Conservation (phyloP, 2,797 vertebrate genomes). For the Bothrops alternatus region DNA sequence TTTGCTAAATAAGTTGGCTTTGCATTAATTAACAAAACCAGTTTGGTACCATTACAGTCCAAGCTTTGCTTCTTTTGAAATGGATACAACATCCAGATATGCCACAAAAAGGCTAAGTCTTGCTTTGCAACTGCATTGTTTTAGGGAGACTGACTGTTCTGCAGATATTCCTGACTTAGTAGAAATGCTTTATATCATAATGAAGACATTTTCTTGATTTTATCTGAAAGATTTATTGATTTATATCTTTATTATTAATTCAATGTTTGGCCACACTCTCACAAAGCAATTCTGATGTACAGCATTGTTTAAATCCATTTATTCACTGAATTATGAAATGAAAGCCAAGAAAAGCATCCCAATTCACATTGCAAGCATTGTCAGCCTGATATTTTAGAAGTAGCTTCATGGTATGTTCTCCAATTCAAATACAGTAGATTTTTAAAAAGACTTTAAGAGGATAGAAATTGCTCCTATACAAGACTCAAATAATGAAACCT, state of each 20-base stretch:
- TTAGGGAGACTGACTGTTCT: not conserved
- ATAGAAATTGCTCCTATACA: not conserved
- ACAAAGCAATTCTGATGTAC: not conserved
- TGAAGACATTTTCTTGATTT: not conserved
- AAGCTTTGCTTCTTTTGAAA: not conserved
- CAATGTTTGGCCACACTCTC: not conserved
- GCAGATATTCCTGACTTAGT: not conserved
- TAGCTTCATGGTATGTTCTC: not conserved
- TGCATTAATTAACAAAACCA: not conserved
- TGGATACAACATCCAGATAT: not conserved
- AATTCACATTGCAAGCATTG: not conserved
- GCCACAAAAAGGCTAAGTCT: not conserved
- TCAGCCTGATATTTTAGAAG: not conserved
- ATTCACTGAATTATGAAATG: not conserved
- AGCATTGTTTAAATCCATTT: not conserved
- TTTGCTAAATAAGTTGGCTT: not conserved
- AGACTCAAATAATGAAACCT: not conserved
- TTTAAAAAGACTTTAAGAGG: not conserved
- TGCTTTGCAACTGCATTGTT: not conserved
- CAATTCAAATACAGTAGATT: not conserved
- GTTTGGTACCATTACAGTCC: not conserved
- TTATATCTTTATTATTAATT: not conserved
- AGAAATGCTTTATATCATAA: not conserved
- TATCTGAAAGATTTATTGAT: not conserved
- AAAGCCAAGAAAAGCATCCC: not conserved